Conservation (phyloP, 2,113 vertebrate genomes). For the Ifrita kowaldi region DNA sequence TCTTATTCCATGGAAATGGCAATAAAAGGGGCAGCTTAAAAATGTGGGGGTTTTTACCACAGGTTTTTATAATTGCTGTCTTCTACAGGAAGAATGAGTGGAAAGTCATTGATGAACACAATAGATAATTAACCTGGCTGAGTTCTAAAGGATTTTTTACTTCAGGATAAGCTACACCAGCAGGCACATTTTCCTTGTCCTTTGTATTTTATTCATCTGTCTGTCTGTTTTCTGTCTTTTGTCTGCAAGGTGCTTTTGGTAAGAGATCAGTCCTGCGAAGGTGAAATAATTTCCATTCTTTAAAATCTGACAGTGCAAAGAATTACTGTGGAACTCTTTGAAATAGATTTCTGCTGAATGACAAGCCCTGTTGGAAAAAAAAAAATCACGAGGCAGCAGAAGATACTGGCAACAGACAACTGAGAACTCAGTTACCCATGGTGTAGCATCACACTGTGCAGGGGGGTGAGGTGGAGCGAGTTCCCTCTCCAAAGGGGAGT, state of each 20-base stretch:
- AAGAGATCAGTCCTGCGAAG: not conserved
- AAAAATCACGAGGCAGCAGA: not conserved
- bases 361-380: not conserved
- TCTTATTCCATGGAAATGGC: not conserved
- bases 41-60: not conserved
- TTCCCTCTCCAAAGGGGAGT: not conserved
- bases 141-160: not conserved
- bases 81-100: not conserved
- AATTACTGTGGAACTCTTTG: not conserved
- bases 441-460: not conserved
- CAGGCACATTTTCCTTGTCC: not conserved
- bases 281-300: not conserved
- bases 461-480: not conserved
- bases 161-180: not conserved
- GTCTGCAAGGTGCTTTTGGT: not conserved
- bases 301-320: not conserved
- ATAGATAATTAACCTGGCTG: not conserved
- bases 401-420: not conserved
- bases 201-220: not conserved
- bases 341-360: not conserved
- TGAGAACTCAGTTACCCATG: not conserved
- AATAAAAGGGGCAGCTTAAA: not conserved
- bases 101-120: not conserved
- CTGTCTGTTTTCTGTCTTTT: not conserved
- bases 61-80: not conserved